These are phyloP conservation scores for Sinocyclocheilus anshuiensis DNA, from an alignment of 2,113 vertebrate genomes.

Conservation along the genomic window DNA sequence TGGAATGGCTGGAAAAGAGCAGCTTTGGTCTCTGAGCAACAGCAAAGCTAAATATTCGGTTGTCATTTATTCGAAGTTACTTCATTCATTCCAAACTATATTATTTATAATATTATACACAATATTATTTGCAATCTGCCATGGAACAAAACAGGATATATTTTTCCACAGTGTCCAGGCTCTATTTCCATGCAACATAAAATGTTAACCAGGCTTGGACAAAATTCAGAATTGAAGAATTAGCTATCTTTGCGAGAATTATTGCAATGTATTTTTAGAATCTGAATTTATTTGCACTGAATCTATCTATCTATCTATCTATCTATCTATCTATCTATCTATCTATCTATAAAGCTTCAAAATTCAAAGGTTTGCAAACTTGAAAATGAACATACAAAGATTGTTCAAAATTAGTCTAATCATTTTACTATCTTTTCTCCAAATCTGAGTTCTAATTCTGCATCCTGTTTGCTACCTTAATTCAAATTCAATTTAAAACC, in stretches of 20 bases:
- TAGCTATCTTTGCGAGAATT: no score
- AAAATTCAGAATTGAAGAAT: no score
- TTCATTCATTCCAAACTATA: no score
- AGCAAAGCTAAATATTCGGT: background rate
- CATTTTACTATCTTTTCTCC: background rate
- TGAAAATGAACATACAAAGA: background rate
- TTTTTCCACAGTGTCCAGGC: no score
- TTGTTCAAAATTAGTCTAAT: background rate
- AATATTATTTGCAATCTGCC: no score
- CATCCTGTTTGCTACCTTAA: background rate
- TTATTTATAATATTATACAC: no score
- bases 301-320: background rate
- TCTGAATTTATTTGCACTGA: no score
- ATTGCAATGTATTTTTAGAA: no score
- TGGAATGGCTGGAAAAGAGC: background rate
- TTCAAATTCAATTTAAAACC: background rate
- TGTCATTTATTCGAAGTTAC: no score
- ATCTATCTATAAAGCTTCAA: background rate
- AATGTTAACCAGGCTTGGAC: no score
- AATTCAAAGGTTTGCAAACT: background rate
- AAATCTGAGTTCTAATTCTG: background rate
- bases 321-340: background rate
- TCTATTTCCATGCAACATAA: no score
- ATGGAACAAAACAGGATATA: no score
- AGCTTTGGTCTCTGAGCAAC: background rate